Base-by-base conservation (phyloP, 2,113 vertebrate species). In the Gambusia affinis region DNA sequence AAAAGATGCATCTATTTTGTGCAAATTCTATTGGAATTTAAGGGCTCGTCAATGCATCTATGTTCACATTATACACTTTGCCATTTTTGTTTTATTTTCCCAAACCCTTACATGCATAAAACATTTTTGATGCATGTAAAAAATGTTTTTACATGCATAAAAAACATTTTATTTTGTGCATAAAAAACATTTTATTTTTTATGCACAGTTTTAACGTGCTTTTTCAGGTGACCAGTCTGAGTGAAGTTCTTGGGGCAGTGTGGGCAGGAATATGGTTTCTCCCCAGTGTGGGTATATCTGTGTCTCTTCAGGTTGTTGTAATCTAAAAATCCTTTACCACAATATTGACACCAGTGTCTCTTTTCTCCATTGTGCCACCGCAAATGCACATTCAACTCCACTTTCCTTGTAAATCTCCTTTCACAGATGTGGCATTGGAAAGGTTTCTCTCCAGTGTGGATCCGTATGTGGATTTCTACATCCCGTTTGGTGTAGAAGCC, bases 401-500 rank as follows among this genome's bases (percentile, higher is more conserved):
- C 95, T 85, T 90, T 91, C 0, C 94, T 92, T 22, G 91, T 79
- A 64, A 97, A 97, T 77, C 87, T 91, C 71, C 94, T 96, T 64
- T 94, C 94, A 11, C 96, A 97, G 10, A 94, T 92, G 2, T 89
- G 69, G 31, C 96, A 97, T 24, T 91, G 86, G 80, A 95, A 96
- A 7, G 94, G 95, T 71, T 94, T 96, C 90, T 96, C 95, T 30
- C 95, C 95, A 0, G 95, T 96, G 87, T 96, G 96, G 65, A 93
- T 94, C 15, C 94, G 87, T 73, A 95, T 88, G 70, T 97, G 96
- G 22, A 91, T 86, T 67, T 94, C 88, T 8, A 93, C 83, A 12
- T 94, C 93, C 5, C 87, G 80, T 61, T 92, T 93, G 47, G 88
- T 85, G 70, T 90, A 88, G 73, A 92, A 95, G 1, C 86, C 84